These are phyloP conservation scores for Dufourea novaeangliae DNA, from an alignment of 1,140 invertebrate genomes.

Conservation along the genomic window DNA sequence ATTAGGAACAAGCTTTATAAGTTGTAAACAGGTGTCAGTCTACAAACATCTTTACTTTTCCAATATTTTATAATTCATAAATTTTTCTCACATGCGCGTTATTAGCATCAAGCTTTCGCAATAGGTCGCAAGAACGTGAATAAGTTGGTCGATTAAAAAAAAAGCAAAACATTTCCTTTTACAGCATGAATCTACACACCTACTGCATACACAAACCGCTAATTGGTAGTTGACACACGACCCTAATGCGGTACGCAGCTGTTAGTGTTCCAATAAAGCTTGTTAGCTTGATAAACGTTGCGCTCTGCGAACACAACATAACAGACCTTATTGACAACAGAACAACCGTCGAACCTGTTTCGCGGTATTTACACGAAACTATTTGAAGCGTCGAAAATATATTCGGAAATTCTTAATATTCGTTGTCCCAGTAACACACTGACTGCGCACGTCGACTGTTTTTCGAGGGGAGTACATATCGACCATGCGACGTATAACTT, in stretches of 20 bases:
- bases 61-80: background rate
- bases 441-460: background rate
- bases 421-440: background rate
- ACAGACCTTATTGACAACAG: background rate
- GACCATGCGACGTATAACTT: background rate
- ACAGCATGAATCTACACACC: background rate
- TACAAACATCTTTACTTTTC: background rate
- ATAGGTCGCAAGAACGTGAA: background rate
- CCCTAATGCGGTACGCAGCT: conserved; percentile 34
- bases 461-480: background rate
- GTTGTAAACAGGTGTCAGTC: too few relatives aligned
- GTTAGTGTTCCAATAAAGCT: conserved; percentile 37
- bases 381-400: too few relatives aligned
- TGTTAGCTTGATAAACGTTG: conserved; percentile 34
- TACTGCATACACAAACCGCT: background rate
- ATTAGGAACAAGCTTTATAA: too few relatives aligned
- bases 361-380: background rate
- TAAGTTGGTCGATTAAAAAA: background rate
- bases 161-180: background rate
- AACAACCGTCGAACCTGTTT: background rate
- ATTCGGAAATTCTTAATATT: background rate
- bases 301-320: conserved; percentile 12
- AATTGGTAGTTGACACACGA: conserved; percentile 41
- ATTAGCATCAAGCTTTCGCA: background rate
- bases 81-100: background rate